Conservation (phyloP, 1,140 invertebrate species). For the Cepaea nemoralis region DNA sequence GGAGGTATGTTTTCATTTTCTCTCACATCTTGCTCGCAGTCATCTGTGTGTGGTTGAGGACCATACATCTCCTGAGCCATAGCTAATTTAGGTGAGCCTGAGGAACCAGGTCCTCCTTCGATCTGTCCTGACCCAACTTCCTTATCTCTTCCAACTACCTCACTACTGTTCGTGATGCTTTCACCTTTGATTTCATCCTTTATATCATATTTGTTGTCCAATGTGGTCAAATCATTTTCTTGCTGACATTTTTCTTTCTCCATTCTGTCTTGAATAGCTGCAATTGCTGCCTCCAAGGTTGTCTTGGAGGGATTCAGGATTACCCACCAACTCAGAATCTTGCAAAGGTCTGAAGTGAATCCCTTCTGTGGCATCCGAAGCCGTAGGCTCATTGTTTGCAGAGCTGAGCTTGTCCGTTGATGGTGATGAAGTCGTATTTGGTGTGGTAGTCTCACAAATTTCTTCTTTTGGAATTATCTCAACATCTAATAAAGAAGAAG, state of each 20-base stretch:
- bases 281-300: neutral
- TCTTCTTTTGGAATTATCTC: neutral
- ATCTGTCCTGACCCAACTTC: neutral
- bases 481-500: neutral
- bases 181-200: conserved; percentile 21
- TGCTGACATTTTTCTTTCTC: neutral
- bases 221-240: neutral
- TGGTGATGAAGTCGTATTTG: neutral
- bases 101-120: neutral
- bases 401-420: neutral
- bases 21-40: neutral
- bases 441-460: neutral
- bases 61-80: neutral
- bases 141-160: neutral
- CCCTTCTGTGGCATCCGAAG: neutral
- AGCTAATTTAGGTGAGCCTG: no score
- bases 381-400: neutral
- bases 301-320: neutral
- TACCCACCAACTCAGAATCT: neutral
- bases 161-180: neutral
- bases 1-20: neutral
- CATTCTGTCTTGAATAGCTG: neutral
- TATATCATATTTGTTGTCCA: neutral
- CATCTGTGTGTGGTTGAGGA: no score
- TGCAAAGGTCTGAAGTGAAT: neutral